These are phyloP conservation scores for Momotus momota DNA, from an alignment of 2,797 vertebrate species.

Conservation along the genomic window DNA sequence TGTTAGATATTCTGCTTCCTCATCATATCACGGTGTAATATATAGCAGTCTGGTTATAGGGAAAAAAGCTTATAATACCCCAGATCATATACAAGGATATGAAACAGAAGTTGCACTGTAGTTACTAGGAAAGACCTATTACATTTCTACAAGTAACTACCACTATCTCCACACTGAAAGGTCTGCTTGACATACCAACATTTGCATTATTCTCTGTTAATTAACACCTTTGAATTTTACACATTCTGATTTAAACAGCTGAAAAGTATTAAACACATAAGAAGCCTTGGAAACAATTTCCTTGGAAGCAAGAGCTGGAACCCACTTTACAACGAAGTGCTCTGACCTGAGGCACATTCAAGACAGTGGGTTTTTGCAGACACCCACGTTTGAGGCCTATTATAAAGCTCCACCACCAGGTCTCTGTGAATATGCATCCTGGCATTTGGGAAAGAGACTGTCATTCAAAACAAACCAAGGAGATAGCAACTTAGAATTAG, in stretches of 20 bases:
- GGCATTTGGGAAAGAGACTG: not conserved
- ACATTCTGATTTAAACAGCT: not conserved
- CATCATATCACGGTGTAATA: not conserved
- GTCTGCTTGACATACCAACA: not conserved
- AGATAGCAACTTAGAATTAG: not conserved
- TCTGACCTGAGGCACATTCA: not conserved
- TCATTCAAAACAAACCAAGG: not conserved
- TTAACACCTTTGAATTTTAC: not conserved
- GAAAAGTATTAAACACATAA: not conserved
- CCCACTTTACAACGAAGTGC: not conserved
- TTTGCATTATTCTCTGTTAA: not conserved
- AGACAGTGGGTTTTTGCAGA: not conserved
- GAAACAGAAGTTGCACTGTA: not conserved
- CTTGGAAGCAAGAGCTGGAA: not conserved
- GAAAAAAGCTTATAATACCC: not conserved
- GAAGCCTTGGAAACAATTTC: not conserved
- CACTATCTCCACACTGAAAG: not conserved
- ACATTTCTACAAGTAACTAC: not conserved
- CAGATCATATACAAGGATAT: not conserved
- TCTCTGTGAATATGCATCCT: not conserved
- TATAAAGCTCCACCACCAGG: not conserved
- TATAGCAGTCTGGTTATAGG: not conserved
- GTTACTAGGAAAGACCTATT: not conserved
- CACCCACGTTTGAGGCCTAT: not conserved
- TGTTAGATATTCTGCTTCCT: not conserved